Evolutionary conservation across 2,113 vertebrate genomes (phyloP).

Genomic region (Scalopus aquaticus): DNA sequence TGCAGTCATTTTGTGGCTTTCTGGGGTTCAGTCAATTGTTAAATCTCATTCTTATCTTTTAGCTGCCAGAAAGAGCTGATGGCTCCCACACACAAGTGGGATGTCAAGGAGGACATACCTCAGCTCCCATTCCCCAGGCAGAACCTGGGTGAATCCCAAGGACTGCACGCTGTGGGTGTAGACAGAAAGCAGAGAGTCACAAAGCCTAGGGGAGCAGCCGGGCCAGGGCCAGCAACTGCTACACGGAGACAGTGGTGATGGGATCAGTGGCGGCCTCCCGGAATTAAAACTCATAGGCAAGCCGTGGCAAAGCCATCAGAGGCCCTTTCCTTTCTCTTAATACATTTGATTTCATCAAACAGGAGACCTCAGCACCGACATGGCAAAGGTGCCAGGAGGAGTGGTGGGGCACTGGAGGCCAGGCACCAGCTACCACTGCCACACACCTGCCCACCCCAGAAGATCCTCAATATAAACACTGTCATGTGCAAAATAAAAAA

Average conservation of each 20-base stretch:
- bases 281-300: background rate
- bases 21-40: background rate
- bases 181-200: background rate
- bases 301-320: slow-evolving; percentile 22
- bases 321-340: slow-evolving; percentile 11
- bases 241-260: background rate
- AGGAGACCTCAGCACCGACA: slow-evolving; percentile 32
- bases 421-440: slow-evolving; percentile 5
- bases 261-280: background rate
- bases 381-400: background rate
- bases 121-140: background rate
- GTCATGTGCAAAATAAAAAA: slow-evolving; percentile 51
- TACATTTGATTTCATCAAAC: background rate
- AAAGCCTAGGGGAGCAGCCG: background rate
- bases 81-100: background rate
- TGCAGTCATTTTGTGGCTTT: background rate
- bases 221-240: background rate
- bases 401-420: background rate
- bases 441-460: background rate
- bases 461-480: background rate
- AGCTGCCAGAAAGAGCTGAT: background rate
- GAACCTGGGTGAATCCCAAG: background rate
- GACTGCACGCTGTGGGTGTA: background rate
- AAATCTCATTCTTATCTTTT: background rate
- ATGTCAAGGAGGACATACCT: background rate